A percentile compares a stretch with the other conserved stretches of the same genome.
Evolutionary conservation across 2,797 vertebrate genomes (phyloP).

Genomic region (Melanotaenia boesemani): DNA sequence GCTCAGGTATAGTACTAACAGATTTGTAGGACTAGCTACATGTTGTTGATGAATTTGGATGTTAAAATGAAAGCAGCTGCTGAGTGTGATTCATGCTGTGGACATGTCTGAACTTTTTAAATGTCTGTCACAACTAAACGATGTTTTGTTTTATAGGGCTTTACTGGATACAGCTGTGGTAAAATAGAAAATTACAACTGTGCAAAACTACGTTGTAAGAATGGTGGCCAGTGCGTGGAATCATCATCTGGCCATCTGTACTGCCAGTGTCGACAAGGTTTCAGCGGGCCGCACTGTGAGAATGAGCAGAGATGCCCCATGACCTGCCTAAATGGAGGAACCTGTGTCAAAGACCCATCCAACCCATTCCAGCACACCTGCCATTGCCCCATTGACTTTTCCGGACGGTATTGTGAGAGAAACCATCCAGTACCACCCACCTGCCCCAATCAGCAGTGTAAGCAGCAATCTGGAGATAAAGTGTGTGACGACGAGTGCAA

Average conservation of each 20-base stretch:
- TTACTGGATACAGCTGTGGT: slow-evolving; percentile 88
- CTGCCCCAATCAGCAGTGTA: slow-evolving; percentile 82
- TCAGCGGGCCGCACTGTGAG: slow-evolving; percentile 85
- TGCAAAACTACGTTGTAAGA: slow-evolving; percentile 86
- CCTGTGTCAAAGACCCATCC: slow-evolving; percentile 81
- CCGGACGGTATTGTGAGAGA: slow-evolving; percentile 84
- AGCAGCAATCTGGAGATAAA: slow-evolving; percentile 78
- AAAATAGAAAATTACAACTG: slow-evolving; percentile 87
- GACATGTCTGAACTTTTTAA: slow-evolving; percentile 5
- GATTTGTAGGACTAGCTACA: slow-evolving; percentile 28
- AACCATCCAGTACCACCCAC: rapidly evolving
- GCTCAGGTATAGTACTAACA: slow-evolving; percentile 79
- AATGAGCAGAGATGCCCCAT: slow-evolving; percentile 73
- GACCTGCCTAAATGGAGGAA: slow-evolving; percentile 89
- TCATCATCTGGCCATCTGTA: slow-evolving; percentile 70
- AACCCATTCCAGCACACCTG: slow-evolving; percentile 83
- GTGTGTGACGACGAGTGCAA: slow-evolving; percentile 91
- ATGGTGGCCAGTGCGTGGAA: slow-evolving; percentile 86
- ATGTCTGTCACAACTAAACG: slow-evolving; percentile 9
- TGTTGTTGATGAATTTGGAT: slow-evolving; percentile 5
- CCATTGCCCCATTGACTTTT: slow-evolving; percentile 80
- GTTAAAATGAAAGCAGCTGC: slow-evolving; percentile 6
- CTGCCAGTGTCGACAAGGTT: slow-evolving; percentile 86
- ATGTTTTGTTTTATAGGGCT: slow-evolving; percentile 81
- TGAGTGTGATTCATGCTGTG: neutral